A percentile compares a stretch with the other conserved stretches of the same genome.
These are phyloP conservation scores for Rhinichthys osculus DNA, from an alignment of 2,797 vertebrate species.

Conservation along the genomic window DNA sequence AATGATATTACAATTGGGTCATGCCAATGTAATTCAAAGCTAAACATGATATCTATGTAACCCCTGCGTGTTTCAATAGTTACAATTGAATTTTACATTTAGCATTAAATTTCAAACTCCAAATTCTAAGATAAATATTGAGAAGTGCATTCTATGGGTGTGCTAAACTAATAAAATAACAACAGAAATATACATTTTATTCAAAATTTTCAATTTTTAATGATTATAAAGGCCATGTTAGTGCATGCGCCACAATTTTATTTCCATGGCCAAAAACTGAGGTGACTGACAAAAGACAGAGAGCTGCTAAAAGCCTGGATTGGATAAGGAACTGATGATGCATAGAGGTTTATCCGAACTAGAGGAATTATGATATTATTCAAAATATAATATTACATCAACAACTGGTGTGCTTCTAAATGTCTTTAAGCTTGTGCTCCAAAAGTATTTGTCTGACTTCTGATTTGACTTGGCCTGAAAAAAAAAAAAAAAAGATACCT, in stretches of 20 bases:
- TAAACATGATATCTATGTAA: background rate
- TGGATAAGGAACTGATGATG: background rate
- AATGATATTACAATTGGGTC: background rate
- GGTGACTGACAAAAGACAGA: background rate
- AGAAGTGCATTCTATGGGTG: background rate
- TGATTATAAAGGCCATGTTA: background rate
- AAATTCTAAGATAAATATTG: background rate
- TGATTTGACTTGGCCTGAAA: background rate
- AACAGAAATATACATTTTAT: background rate
- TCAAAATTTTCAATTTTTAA: background rate
- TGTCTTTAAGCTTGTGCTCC: background rate
- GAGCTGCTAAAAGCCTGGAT: background rate
- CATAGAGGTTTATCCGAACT: background rate
- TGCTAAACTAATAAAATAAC: background rate
- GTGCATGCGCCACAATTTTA: background rate
- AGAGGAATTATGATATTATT: background rate
- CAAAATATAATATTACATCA: background rate
- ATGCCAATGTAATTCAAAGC: conserved; percentile 1
- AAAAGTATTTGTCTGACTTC: background rate
- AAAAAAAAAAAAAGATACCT: background rate
- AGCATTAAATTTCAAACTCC: background rate
- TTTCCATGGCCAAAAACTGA: background rate
- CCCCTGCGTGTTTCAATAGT: background rate
- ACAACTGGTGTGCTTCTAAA: background rate
- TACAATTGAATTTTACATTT: background rate